Evolutionary conservation across 2,888 invertebrate species (phyloP).

Genomic region (Dynastes tityus): DNA sequence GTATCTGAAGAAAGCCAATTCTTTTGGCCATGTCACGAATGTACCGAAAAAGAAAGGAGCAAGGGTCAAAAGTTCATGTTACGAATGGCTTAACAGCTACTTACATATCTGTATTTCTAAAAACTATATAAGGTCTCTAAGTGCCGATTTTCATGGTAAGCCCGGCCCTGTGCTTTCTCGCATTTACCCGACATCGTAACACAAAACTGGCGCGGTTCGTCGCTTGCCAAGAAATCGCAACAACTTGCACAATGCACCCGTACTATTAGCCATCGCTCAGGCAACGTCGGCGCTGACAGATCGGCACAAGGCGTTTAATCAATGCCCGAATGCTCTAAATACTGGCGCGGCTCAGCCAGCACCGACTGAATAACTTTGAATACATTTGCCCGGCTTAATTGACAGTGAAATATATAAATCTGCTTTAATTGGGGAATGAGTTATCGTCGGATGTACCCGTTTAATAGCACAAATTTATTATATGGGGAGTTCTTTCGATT

Average conservation of each 20-base stretch:
- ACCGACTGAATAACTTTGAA: constrained; percentile 37
- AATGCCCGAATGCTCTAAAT: constrained; percentile 48
- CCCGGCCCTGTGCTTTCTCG: background rate
- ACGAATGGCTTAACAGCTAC: too few species aligned
- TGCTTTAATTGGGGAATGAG: constrained; percentile 51
- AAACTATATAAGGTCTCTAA: too few species aligned
- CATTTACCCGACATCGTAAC: background rate
- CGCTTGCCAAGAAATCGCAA: constrained; percentile 56
- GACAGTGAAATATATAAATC: constrained; percentile 52
- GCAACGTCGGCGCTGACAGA: constrained; percentile 46
- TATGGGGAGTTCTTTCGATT: constrained; percentile 10
- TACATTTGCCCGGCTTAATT: constrained; percentile 45
- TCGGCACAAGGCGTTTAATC: constrained; percentile 48
- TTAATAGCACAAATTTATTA: constrained; percentile 43
- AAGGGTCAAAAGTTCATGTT: too few species aligned
- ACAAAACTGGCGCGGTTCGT: constrained; percentile 4
- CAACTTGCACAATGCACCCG: constrained; percentile 51
- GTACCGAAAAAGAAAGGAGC: too few species aligned
- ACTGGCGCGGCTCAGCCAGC: constrained; percentile 27
- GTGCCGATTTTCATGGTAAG: background rate
- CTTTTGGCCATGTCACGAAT: too few species aligned
- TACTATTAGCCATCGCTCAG: constrained; percentile 40
- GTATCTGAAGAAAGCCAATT: too few species aligned
- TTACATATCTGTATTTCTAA: too few species aligned
- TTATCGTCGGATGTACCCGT: constrained; percentile 28